Base-by-base conservation (phyloP, 2,113 vertebrate species). In the Piprites chloris region DNA sequence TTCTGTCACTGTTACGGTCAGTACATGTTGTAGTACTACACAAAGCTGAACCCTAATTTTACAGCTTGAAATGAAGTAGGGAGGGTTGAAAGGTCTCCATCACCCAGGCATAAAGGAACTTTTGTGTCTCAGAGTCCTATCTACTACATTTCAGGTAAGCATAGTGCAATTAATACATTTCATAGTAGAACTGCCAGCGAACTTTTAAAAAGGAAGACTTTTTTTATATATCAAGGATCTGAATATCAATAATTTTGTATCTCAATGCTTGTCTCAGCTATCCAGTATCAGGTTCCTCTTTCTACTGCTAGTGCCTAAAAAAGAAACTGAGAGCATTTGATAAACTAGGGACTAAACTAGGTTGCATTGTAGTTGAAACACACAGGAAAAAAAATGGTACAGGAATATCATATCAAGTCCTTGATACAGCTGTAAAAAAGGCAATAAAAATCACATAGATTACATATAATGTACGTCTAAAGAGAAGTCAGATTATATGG, bases 1-100 rank as follows among this genome's bases (percentile, higher is more conserved):
- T 56, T 24, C 12, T 89, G 11, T 33, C 24, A 52, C 32, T 69
- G 28, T 30, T 44, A 41, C 0, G 4, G n/a, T 5, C 0, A 6
- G 30, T 24, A 68, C 5, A 8, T 42, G 14, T 39, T 46, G 17
- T 37, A 56, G 15, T 56, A 75, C 20, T 76, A 58, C 27, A 58
- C 27, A 85, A 52, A 78, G 15, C 32, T 49, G 11, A 32, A 22
- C 22, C 17, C 15, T 47, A 26, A 63, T 81, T 67, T 88, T 72
- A 72, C 22, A 66, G 9, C 18, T 69, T 61, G 21, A 63, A 58
- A 69, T 39, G 20, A 67, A 84, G 11, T 33, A 37, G 12, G 50
- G 21, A 52, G 16, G 9, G 11, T 53, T 89, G 39, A 50, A 78
- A 81, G 5, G 6, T 44, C 27, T 85, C 11, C 11, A 35, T 17